Evolutionary conservation across 2,797 vertebrate genomes (phyloP).

Genomic region (Chaetodon trifasciatus): DNA sequence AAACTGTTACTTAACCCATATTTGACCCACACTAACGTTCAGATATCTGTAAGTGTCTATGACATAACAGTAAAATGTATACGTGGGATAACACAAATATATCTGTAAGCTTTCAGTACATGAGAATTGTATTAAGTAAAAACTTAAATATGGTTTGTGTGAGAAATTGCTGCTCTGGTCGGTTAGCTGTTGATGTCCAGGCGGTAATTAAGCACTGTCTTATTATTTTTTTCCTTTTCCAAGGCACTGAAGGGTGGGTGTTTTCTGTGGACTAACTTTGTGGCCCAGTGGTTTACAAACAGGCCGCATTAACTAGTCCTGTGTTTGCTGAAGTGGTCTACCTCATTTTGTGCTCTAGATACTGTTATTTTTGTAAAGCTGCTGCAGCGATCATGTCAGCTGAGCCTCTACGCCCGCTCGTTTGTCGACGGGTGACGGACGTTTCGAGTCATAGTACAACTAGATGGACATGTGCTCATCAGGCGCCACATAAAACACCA

Average conservation of each 20-base stretch:
- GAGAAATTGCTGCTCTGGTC: constrained; percentile 52
- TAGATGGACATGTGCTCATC: constrained; percentile 16
- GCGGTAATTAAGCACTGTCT: constrained; percentile 40
- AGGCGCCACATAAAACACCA: constrained; percentile 5
- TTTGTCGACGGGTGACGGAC: not conserved
- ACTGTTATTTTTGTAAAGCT: constrained; percentile 77
- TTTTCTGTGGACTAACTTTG: constrained; percentile 45
- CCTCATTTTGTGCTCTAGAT: constrained; percentile 78
- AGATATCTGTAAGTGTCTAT: constrained; percentile 33
- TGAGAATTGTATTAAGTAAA: constrained; percentile 32
- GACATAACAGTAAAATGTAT: constrained; percentile 70
- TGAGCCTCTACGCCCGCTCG: constrained; percentile 21
- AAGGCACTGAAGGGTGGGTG: constrained; percentile 64
- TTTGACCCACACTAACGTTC: constrained; percentile 52
- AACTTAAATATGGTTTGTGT: constrained; percentile 44
- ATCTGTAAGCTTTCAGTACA: constrained; percentile 28
- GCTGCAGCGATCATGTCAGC: constrained; percentile 52
- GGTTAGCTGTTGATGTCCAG: constrained; percentile 22
- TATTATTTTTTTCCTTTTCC: constrained; percentile 20
- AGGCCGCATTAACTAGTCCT: constrained; percentile 32
- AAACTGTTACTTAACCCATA: constrained; percentile 19
- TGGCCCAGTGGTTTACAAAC: constrained; percentile 60
- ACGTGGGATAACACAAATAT: constrained; percentile 18
- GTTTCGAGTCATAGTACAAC: constrained; percentile 33
- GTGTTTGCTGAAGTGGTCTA: constrained; percentile 77